Conservation (phyloP, 2,888 invertebrate genomes). For the Ochropacha duplaris region DNA sequence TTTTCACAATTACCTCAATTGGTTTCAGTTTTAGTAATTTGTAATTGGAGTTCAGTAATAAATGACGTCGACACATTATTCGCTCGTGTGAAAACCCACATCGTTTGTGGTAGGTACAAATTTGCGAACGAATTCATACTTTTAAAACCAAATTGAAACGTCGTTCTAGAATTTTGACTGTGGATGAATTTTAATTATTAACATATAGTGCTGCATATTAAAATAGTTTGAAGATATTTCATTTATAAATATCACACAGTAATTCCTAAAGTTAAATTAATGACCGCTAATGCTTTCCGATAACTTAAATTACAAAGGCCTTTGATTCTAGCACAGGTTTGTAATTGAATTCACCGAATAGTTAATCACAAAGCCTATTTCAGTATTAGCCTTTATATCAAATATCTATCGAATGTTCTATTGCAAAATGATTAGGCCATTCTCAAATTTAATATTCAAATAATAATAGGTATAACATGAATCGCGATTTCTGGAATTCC, state of each 20-base stretch:
- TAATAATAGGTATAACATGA: no score
- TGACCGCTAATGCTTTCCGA: neutral
- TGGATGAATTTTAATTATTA: no score
- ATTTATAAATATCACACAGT: neutral
- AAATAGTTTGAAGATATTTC: neutral
- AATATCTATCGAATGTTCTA: no score
- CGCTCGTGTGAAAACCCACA: no score
- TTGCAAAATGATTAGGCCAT: neutral
- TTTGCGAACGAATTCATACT: no score
- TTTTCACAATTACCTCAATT: neutral
- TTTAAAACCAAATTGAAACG: neutral
- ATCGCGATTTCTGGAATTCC: no score
- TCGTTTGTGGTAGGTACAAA: no score
- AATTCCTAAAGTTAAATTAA: neutral
- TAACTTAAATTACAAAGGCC: neutral
- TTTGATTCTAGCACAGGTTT: neutral
- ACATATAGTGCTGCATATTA: no score
- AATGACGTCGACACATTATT: no score
- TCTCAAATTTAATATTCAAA: no score
- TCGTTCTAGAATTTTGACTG: no score
- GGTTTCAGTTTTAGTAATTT: neutral
- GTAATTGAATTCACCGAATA: conserved; percentile 2
- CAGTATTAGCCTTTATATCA: neutral
- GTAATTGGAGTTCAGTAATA: neutral
- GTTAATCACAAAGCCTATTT: conserved; percentile 5